Evolutionary conservation across 2,797 vertebrate species (phyloP).

Genomic region (Sitta carolinensis): DNA sequence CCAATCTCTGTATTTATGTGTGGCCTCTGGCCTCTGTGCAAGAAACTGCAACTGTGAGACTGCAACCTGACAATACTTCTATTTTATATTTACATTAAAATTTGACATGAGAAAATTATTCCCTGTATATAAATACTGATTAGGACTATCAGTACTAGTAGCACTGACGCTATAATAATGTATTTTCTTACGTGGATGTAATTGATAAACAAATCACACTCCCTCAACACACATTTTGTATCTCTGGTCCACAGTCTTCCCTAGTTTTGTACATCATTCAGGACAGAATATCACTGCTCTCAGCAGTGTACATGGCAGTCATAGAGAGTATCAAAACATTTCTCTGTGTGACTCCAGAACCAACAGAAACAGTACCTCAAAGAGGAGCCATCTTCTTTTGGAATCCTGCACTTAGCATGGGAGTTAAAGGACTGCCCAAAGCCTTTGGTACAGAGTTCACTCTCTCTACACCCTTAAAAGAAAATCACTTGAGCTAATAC

Average conservation of each 20-base stretch:
- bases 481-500: not conserved
- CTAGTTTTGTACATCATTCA: not conserved
- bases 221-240: rapidly evolving
- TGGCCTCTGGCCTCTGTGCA: not conserved
- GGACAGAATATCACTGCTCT: not conserved
- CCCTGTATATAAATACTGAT: not conserved
- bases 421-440: not conserved
- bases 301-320: not conserved
- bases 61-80: not conserved
- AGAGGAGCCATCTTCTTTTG: not conserved
- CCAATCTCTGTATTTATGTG: not conserved
- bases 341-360: not conserved
- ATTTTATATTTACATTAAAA: not conserved
- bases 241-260: not conserved
- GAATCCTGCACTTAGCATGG: rapidly evolving
- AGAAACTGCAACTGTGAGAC: not conserved
- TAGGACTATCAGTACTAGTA: not conserved
- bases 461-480: not conserved
- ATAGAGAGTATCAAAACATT: not conserved
- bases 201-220: not conserved
- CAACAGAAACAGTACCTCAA: not conserved
- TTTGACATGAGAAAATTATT: not conserved
- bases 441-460: not conserved
- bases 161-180: rapidly evolving
- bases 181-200: not conserved